Conservation (phyloP, 2,888 invertebrate genomes). For the Drosophila setosimentum region DNA sequence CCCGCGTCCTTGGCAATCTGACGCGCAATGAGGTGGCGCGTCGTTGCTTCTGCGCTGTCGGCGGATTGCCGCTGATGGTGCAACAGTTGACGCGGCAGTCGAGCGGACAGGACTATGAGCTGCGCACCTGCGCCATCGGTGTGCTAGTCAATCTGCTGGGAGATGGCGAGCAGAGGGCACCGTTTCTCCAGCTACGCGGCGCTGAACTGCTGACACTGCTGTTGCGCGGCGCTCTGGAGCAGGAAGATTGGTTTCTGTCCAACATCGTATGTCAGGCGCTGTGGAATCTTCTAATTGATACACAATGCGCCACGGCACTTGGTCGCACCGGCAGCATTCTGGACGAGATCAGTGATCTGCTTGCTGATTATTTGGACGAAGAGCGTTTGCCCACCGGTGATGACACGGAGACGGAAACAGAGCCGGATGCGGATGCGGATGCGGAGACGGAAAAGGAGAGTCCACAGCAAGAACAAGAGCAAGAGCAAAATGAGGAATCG, state of each 20-base stretch:
- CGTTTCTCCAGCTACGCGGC: conserved; percentile 86
- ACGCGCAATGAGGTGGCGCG: conserved; percentile 89
- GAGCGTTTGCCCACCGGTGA: conserved; percentile 84
- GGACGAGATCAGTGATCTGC: conserved; percentile 86
- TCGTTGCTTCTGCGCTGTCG: conserved; percentile 89
- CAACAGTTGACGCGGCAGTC: conserved; percentile 67
- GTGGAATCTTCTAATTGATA: conserved; percentile 89
- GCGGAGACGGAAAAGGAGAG: not conserved
- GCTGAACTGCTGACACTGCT: conserved; percentile 86
- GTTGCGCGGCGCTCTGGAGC: conserved; percentile 86
- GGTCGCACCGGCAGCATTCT: conserved; percentile 85
- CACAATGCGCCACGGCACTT: conserved; percentile 64
- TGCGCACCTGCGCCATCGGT: conserved; percentile 92
- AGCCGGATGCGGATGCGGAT: conserved; percentile 1
- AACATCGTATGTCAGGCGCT: conserved; percentile 91
- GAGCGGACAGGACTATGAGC: conserved; percentile 87
- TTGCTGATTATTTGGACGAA: conserved; percentile 88
- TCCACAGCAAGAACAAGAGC: not conserved
- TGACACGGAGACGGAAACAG: conserved; percentile 29
- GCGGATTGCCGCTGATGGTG: conserved; percentile 87
- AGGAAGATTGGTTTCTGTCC: conserved; percentile 89
- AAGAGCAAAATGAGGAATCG: conserved; percentile 13
- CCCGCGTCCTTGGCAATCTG: conserved; percentile 93
- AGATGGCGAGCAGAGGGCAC: conserved; percentile 86
- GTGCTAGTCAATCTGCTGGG: conserved; percentile 93